Percentiles rank a stretch among this genome's conserved stretches.
Evolutionary conservation across 2,113 vertebrate genomes (phyloP).

Genomic region (Athene noctua): DNA sequence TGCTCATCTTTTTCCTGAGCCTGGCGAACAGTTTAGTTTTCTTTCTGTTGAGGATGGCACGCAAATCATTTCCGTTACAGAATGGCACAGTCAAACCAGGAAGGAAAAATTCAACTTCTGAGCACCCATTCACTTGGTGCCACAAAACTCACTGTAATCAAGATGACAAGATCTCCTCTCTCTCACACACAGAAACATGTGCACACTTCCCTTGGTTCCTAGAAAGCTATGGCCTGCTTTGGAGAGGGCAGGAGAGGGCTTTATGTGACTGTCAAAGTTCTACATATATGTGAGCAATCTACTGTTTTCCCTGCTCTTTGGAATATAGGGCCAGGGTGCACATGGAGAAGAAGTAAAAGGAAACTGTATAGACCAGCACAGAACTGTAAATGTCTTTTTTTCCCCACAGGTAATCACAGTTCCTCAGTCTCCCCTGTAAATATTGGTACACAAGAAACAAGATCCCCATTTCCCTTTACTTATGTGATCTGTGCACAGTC

Average conservation of each 20-base stretch:
- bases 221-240: not conserved
- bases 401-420: not conserved
- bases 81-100: constrained; percentile 39
- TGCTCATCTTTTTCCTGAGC: constrained; percentile 82
- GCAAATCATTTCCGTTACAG: constrained; percentile 60
- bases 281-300: not conserved
- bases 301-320: not conserved
- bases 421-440: not conserved
- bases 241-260: not conserved
- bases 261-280: not conserved
- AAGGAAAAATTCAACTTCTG: constrained; percentile 34
- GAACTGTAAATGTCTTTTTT: not conserved
- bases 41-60: constrained; percentile 79
- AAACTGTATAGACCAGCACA: not conserved
- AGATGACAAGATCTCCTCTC: not conserved
- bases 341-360: not conserved
- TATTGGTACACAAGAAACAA: not conserved
- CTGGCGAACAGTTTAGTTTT: constrained; percentile 83
- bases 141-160: not conserved
- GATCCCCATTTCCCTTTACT: not conserved
- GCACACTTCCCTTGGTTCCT: not conserved
- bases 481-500: rapidly evolving
- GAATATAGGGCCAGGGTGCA: not conserved
- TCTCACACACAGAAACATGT: rapidly evolving
- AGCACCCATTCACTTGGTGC: not conserved